phyloP scores from a whole-genome alignment of 2,113 vertebrate genomes.

The Ramphastos sulfuratus region DNA sequence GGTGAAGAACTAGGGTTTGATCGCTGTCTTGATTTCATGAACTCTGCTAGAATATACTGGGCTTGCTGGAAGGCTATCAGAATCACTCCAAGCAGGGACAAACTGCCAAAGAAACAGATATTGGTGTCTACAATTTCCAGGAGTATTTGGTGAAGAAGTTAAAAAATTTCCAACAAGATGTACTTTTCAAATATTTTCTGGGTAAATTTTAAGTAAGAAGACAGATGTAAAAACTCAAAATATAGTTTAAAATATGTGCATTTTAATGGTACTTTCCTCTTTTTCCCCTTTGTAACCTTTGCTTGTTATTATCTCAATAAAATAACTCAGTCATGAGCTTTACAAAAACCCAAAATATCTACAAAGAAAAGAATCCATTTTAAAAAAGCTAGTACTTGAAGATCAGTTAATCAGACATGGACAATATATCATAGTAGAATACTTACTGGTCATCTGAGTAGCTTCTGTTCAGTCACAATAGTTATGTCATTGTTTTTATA shows the following conservation, averaged over 20 bases:
- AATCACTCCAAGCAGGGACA: slow-evolving; percentile 92
- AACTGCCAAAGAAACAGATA: slow-evolving; percentile 70
- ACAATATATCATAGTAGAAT: neutral
- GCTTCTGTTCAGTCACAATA: neutral
- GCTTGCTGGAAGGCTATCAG: slow-evolving; percentile 96
- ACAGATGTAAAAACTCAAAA: neutral
- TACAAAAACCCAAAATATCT: neutral
- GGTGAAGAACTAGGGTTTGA: slow-evolving; percentile 80
- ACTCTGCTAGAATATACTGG: slow-evolving; percentile 92
- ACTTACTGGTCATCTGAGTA: neutral
- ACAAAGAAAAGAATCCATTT: neutral
- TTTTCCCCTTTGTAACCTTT: neutral
- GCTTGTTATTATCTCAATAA: neutral
- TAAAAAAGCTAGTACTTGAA: neutral
- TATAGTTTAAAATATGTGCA: neutral
- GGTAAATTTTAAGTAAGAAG: neutral
- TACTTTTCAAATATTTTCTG: neutral
- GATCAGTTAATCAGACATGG: neutral
- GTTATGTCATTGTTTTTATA: neutral
- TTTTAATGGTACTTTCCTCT: neutral
- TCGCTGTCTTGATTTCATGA: slow-evolving; percentile 84
- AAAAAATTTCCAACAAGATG: neutral
- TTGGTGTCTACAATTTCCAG: neutral
- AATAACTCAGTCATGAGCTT: neutral
- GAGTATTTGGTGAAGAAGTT: neutral